Base-by-base conservation (phyloP, 2,113 vertebrate species). In the Phylloscopus trochilus region DNA sequence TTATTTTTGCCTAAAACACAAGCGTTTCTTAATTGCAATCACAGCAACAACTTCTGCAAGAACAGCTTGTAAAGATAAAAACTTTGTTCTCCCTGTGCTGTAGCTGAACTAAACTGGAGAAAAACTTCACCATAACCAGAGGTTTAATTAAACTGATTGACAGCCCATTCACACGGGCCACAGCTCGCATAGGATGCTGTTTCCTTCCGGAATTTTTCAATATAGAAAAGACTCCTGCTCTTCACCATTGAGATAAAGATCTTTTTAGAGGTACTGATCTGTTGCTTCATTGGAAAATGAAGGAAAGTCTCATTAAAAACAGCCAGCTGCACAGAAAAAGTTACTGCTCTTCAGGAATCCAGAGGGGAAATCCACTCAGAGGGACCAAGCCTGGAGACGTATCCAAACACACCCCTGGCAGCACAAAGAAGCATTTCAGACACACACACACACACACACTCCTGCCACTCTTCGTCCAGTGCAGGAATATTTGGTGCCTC, bases 91-190 rank as follows among this genome's bases (percentile, higher is more conserved):
- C 46, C 20, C 41, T 0, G 7, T 22, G 26, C 21, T 2, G 1
- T 4, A 62, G 72, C 19, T 80, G 26, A 79, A 88, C n/a, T 76
- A 51, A 64, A 68, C 85, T 30, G 53, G 31, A 90, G 78, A 41
- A 44, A 94, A 95, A 94, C 26, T 41, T 73, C 1, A 0, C 14
- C 16, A 2, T 70, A 64, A 90, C 4, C 39, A 30, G 33, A 60
- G 47, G 75, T 90, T 96, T 93, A 96, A 94, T 94, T 94, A 96
- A 93, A 63, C 87, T 92, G 81, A 95, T 24, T 88, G 87, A 92
- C 80, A 85, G 68, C 53, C 30, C 62, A 73, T 21, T 85, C 89
- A 92, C 56, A 47, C 16, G 35, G 70, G 73, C 90, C 81, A 63
- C 39, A 56, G 59, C 8, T 85, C 8, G 0, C 51, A 39, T 31